Percentiles rank a stretch among this genome's conserved stretches.
Conservation (phyloP, 1,140 invertebrate genomes). For the Pseudomyrmex sp. region DNA sequence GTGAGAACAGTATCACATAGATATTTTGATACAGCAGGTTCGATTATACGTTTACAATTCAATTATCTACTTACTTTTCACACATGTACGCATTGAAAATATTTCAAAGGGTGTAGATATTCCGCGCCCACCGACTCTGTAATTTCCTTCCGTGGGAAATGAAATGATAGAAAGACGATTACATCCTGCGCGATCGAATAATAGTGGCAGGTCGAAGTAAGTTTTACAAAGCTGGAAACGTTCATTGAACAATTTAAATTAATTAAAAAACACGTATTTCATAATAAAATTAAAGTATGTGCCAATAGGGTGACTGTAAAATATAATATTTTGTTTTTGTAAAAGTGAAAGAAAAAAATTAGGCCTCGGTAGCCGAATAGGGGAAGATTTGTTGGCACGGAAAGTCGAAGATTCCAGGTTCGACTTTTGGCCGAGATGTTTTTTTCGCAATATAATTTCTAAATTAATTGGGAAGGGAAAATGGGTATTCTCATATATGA, state of each 20-base stretch:
- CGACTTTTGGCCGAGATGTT: too few species aligned
- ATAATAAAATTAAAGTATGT: neutral
- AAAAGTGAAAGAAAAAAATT: too few species aligned
- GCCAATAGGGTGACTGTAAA: neutral
- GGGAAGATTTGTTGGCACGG: too few species aligned
- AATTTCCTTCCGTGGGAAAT: constrained; percentile 50
- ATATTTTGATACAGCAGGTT: neutral
- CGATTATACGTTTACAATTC: neutral
- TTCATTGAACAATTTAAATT: constrained; percentile 26
- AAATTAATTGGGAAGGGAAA: too few species aligned
- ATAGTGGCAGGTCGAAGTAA: neutral
- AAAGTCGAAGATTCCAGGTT: too few species aligned
- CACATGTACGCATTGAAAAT: constrained; percentile 16
- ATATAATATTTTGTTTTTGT: neutral
- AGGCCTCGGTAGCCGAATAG: too few species aligned
- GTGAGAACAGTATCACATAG: neutral
- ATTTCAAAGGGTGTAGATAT: constrained; percentile 36
- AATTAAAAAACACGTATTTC: neutral
- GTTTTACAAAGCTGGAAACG: neutral
- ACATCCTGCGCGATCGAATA: constrained; percentile 36
- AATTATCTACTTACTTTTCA: constrained; percentile 19
- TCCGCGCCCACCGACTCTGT: constrained; percentile 12
- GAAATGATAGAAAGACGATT: constrained; percentile 47
- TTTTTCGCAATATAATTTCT: too few species aligned
- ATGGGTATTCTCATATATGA: too few species aligned